A percentile compares a stretch with the other conserved stretches of the same genome.
Conservation (phyloP, 2,888 invertebrate genomes). For the Drosophila pegasa region DNA sequence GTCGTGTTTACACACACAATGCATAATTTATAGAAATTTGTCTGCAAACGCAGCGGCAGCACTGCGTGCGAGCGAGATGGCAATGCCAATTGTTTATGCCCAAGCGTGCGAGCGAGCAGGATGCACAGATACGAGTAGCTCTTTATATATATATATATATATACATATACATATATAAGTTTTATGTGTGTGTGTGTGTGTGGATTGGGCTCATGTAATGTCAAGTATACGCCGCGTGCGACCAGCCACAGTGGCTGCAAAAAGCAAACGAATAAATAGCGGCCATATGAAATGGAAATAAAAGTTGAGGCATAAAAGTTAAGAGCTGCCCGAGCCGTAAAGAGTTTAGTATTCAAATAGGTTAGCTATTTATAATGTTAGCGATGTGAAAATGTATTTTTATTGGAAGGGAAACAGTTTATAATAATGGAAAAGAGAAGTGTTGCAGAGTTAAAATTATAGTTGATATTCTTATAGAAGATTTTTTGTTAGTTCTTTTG, state of each 20-base stretch:
- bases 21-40: constrained; percentile 81
- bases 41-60: constrained; percentile 60
- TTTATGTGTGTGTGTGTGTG: background rate
- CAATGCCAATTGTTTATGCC: constrained; percentile 13
- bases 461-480: no score
- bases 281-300: background rate
- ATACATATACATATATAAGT: background rate
- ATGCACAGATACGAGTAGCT: constrained; percentile 13
- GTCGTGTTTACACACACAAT: constrained; percentile 81
- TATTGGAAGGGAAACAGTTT: no score
- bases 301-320: background rate
- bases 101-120: constrained; percentile 27
- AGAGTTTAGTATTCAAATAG: background rate
- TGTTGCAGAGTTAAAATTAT: no score
- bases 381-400: no score
- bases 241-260: constrained; percentile 48
- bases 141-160: constrained; percentile 11
- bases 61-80: constrained; percentile 13
- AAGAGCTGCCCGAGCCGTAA: background rate
- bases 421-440: no score
- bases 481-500: no score
- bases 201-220: constrained; percentile 55
- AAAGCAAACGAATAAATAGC: background rate
- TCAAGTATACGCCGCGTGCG: constrained; percentile 66
- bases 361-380: no score